Percentiles rank a stretch among this genome's conserved stretches.
These are phyloP conservation scores for Corynorhinus townsendii DNA, from an alignment of 2,113 vertebrate genomes.

Conservation along the genomic window DNA sequence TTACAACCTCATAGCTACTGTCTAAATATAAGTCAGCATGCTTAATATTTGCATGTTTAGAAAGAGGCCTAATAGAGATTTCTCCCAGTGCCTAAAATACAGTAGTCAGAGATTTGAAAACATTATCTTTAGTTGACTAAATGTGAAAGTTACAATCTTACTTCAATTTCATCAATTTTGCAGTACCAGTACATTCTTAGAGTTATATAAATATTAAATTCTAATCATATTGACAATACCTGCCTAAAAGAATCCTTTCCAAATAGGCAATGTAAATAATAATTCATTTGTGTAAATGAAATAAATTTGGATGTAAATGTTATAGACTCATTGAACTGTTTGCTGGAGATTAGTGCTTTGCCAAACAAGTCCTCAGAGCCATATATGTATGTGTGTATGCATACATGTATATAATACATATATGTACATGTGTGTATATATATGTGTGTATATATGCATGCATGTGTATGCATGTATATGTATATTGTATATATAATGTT, in stretches of 20 bases:
- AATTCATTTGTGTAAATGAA: slow-evolving; percentile 43
- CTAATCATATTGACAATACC: slow-evolving; percentile 38
- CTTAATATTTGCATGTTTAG: slow-evolving; percentile 28
- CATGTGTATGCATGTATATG: no score
- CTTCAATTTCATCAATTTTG: slow-evolving; percentile 25
- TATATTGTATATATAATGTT: not conserved
- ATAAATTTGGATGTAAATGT: not conserved
- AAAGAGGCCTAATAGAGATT: not conserved
- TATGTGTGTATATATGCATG: fast-evolving
- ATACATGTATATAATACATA: fast-evolving
- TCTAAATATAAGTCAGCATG: not conserved
- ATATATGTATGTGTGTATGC: fast-evolving
- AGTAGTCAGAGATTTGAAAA: slow-evolving; percentile 24
- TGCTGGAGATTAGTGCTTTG: not conserved
- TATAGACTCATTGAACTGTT: not conserved
- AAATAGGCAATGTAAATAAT: slow-evolving; percentile 48
- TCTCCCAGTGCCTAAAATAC: not conserved
- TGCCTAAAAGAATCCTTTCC: slow-evolving; percentile 25
- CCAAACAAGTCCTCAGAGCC: not conserved
- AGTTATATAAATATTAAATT: slow-evolving; percentile 59
- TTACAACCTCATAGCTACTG: not conserved
- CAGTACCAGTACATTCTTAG: not conserved
- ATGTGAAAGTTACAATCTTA: not conserved
- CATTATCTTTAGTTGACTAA: slow-evolving; percentile 48
- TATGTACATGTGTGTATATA: not conserved